A percentile compares a stretch with the other conserved stretches of the same genome.
These are phyloP conservation scores for Rhamnusium bicolor DNA, from an alignment of 2,888 invertebrate species.

Conservation along the genomic window DNA sequence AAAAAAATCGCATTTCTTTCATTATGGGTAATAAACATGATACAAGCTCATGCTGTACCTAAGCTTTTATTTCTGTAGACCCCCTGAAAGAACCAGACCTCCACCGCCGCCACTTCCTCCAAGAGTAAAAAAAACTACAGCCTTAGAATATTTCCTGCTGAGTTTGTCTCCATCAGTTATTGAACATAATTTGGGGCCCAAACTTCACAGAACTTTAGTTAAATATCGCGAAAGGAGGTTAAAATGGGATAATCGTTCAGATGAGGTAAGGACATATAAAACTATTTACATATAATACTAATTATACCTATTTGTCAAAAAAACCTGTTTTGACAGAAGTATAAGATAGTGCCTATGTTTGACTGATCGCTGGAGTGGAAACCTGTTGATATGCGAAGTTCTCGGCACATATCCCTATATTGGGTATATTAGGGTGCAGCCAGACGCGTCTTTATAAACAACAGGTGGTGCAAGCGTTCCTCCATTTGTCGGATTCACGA, in stretches of 20 bases:
- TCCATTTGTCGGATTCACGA: too few species aligned
- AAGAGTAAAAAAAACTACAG: constrained; percentile 62
- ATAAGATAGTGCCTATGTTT: too few species aligned
- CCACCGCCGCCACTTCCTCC: constrained; percentile 55
- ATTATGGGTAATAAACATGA: background rate
- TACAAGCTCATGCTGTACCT: background rate
- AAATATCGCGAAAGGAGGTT: constrained; percentile 73
- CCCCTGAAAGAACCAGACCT: constrained; percentile 59
- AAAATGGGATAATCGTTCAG: constrained; percentile 71
- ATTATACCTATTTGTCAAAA: too few species aligned
- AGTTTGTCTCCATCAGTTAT: constrained; percentile 68
- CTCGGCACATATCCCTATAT: too few species aligned
- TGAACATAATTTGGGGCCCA: constrained; percentile 70
- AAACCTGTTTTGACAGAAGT: too few species aligned
- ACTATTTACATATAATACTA: too few species aligned
- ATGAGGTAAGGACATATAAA: constrained; percentile 69
- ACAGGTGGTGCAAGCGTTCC: too few species aligned
- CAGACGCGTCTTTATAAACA: too few species aligned
- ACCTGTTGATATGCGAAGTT: too few species aligned
- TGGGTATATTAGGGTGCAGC: too few species aligned
- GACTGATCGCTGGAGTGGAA: too few species aligned
- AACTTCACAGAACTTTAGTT: constrained; percentile 73
- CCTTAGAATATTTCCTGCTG: constrained; percentile 71
- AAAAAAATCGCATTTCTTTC: too few species aligned
- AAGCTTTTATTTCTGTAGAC: constrained; percentile 51